Evolutionary conservation across 2,888 invertebrate genomes (phyloP), one percentile per base, ranked within the genome.

Genomic region (Drosophila mayaguana): DNA sequence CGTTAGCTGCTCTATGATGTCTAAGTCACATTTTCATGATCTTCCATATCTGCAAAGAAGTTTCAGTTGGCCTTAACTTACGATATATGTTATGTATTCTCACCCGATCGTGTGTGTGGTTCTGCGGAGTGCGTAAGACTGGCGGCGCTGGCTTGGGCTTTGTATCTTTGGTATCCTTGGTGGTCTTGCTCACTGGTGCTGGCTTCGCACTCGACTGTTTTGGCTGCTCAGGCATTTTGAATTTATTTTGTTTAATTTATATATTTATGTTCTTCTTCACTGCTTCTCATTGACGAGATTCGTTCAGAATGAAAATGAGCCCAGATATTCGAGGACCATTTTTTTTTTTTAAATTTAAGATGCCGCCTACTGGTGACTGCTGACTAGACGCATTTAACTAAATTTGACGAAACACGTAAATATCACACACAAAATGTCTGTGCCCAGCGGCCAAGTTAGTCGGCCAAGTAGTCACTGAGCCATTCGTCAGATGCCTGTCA

Each of bases 21-120:
- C 12, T n/a, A 1, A 2, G 0, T 28, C 68, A 84, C 84, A 83
- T 85, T 55, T 89, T 85, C 84, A 85, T 85, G 3, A 85, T 72
- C 45, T 89, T 89, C 84, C 84, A 84, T 34, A 84, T 84, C 84
- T 84, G 34, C 0, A 16, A 32, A 34, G 28, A 18, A 14, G 11
- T 12, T 43, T 43, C 6, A 12, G 20, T 45, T 8, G 22, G 3
- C 22, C 3, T 20, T 1, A 2, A 2, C 3, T 22, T 25, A 4
- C 8, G 45, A 16, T 8, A 45, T 16, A 18, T 42, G 5, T 3
- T 12, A 8, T 7, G 32, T 34, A 14, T 28, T 1, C 70, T 83
- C 57, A 89, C 84, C 56, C 84, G 73, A 56, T 85, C 84, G 25
- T 84, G 89, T 1, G 65, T 42, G 25, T 55, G 56, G 2, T 75